A percentile compares a stretch with the other conserved stretches of the same genome.
phyloP scores from a whole-genome alignment of 2,113 vertebrate species.

The Orthonyx spaldingii region DNA sequence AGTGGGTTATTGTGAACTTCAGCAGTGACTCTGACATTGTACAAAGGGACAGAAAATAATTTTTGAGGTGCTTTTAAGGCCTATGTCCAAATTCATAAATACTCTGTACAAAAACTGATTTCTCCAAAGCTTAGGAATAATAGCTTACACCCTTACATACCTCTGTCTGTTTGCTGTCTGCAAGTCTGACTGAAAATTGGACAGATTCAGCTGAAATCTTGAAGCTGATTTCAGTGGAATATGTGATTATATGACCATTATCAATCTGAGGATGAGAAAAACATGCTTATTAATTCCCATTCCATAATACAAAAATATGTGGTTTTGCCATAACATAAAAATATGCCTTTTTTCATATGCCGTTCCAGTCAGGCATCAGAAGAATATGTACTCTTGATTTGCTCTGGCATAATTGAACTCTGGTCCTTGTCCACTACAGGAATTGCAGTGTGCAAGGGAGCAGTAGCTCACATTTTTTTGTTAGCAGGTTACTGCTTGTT shows the following conservation, averaged over 20 bases:
- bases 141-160: neutral
- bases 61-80: neutral
- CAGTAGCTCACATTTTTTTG: neutral
- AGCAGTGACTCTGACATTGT: neutral
- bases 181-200: neutral
- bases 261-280: neutral
- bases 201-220: neutral
- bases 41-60: neutral
- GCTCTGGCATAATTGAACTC: neutral
- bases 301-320: neutral
- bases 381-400: neutral
- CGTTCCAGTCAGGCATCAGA: neutral
- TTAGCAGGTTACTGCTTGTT: neutral
- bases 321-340: too few species aligned
- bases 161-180: neutral
- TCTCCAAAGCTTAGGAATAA: conserved; percentile 6
- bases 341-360: neutral
- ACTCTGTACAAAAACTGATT: neutral
- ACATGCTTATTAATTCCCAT: neutral
- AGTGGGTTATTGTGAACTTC: neutral
- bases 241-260: neutral
- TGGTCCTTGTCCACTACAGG: neutral
- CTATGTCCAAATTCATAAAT: neutral
- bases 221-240: neutral
- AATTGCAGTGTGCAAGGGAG: neutral